Evolutionary conservation across 2,113 vertebrate genomes (phyloP).

Genomic region (Mystacornis crossleyi): DNA sequence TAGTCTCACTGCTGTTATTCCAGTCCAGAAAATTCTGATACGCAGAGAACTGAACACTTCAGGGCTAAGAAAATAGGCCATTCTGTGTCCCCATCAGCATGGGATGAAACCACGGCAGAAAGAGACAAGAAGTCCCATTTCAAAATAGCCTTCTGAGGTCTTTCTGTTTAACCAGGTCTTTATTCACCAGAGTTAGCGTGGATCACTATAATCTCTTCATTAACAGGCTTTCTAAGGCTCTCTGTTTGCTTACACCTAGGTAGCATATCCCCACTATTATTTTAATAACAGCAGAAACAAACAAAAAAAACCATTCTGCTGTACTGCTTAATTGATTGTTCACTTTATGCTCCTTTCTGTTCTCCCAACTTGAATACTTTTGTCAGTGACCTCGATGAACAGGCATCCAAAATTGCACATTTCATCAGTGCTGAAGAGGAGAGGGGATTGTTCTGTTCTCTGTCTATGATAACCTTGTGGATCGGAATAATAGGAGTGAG

Average conservation of each 20-base stretch:
- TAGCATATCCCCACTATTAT: background rate
- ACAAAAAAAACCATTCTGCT: background rate
- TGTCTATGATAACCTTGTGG: background rate
- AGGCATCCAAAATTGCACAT: background rate
- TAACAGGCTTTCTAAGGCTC: background rate
- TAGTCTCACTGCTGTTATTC: background rate
- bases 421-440: background rate
- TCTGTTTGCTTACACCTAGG: background rate
- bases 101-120: background rate
- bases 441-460: background rate
- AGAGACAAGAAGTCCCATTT: background rate
- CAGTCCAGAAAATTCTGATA: accelerated
- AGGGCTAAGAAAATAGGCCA: background rate
- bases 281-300: background rate
- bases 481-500: background rate
- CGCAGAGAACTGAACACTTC: background rate
- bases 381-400: background rate
- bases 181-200: background rate
- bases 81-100: background rate
- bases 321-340: background rate
- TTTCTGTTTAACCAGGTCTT: background rate
- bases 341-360: background rate
- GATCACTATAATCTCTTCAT: background rate
- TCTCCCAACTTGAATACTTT: background rate
- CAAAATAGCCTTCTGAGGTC: background rate